phyloP scores from a whole-genome alignment of 2,797 vertebrate species.

The Gallinago stenura region DNA sequence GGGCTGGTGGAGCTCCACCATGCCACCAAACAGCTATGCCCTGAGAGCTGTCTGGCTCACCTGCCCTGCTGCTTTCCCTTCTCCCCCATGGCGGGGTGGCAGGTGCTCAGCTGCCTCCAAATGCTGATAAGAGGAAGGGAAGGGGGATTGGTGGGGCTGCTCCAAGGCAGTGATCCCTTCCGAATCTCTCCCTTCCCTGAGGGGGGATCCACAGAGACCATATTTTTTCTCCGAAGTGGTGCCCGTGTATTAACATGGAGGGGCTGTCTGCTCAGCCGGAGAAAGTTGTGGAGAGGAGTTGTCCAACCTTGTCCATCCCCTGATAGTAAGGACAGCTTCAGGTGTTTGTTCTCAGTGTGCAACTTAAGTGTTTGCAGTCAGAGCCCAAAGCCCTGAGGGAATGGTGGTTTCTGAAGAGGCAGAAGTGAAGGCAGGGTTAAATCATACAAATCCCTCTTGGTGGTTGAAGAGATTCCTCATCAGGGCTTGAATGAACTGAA shows the following conservation, averaged over 20 bases:
- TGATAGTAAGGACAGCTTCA: not conserved
- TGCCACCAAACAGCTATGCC: not conserved
- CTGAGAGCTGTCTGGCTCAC: not conserved
- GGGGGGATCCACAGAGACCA: rapidly evolving
- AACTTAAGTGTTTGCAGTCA: not conserved
- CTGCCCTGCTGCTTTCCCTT: not conserved
- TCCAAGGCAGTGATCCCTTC: not conserved
- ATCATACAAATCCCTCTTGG: not conserved
- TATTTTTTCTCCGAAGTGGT: not conserved
- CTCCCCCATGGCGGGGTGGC: rapidly evolving
- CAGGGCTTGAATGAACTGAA: not conserved
- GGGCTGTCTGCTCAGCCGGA: not conserved
- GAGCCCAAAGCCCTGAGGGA: not conserved
- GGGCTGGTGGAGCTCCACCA: not conserved
- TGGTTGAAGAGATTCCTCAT: slow-evolving; percentile 12
- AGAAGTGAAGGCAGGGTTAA: not conserved
- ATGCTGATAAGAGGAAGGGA: not conserved
- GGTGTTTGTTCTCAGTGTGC: not conserved
- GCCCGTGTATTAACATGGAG: not conserved
- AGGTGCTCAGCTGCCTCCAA: not conserved
- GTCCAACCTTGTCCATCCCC: not conserved
- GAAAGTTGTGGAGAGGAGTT: not conserved
- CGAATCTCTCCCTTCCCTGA: not conserved
- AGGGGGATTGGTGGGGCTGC: not conserved
- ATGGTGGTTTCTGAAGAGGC: not conserved